phyloP scores from a whole-genome alignment of 2,797 vertebrate genomes.

The Takifugu rubripes region DNA sequence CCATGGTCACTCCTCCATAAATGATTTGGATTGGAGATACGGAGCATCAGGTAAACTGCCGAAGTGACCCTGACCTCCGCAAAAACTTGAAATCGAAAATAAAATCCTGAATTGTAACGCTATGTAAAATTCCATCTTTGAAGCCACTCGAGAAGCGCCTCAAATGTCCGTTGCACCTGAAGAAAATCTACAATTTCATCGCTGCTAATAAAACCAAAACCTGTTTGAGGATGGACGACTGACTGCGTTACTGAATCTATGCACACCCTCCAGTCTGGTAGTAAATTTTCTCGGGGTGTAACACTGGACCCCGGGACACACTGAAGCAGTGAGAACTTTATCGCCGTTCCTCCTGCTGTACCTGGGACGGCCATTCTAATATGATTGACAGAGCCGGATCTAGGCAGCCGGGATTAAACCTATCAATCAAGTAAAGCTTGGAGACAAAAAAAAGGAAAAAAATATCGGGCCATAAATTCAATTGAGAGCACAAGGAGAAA shows the following conservation, averaged over 20 bases:
- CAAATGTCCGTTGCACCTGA: too few species aligned
- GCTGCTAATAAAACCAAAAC: too few species aligned
- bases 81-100: too few species aligned
- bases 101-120: too few species aligned
- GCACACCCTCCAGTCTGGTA: conserved; percentile 54
- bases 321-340: conserved; percentile 62
- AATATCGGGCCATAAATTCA: conserved; percentile 74
- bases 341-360: conserved; percentile 51
- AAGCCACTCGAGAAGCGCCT: too few species aligned
- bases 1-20: conserved; percentile 64
- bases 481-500: conserved; percentile 74
- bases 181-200: too few species aligned
- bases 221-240: conserved; percentile 11
- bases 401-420: conserved; percentile 76
- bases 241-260: conserved; percentile 58
- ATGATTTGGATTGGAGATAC: conserved; percentile 2
- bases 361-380: conserved; percentile 52
- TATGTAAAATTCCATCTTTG: too few species aligned
- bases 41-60: too few species aligned
- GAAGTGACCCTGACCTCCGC: too few species aligned
- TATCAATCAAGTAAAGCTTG: conserved; percentile 77
- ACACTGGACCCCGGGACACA: conserved; percentile 66
- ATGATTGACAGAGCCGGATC: conserved; percentile 79
- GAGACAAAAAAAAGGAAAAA: conserved; percentile 49
- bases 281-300: conserved; percentile 67